Evolutionary conservation across 2,888 invertebrate genomes (phyloP).

Genomic region (Petrolisthes manimaculis): DNA sequence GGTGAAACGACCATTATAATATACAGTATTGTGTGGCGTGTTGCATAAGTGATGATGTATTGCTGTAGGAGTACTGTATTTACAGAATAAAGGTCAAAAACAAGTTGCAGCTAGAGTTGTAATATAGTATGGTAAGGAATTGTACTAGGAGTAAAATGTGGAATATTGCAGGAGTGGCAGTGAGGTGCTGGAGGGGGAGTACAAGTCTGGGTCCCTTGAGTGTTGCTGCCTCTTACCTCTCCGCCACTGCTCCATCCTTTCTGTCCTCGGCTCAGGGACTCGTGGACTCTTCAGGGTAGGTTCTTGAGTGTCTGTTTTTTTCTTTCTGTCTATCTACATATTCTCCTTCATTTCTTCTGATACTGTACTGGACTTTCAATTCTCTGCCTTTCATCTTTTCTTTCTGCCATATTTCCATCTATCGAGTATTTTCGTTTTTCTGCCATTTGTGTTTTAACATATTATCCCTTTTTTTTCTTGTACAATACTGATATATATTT

Average conservation of each 20-base stretch:
- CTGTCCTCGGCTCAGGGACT: conserved; percentile 72
- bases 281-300: conserved; percentile 51
- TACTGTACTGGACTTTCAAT: background rate
- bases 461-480: background rate
- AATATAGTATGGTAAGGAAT: too few species aligned
- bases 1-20: too few species aligned
- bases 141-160: too few species aligned
- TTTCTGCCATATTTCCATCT: background rate
- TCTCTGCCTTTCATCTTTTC: background rate
- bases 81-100: too few species aligned
- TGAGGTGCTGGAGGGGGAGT: conserved; percentile 11
- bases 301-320: background rate
- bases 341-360: background rate
- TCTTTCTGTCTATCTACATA: background rate
- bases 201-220: conserved; percentile 75
- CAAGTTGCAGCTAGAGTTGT: too few species aligned
- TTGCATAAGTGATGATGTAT: too few species aligned
- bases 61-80: too few species aligned
- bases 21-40: too few species aligned
- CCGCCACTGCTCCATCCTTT: conserved; percentile 77
- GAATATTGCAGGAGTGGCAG: background rate
- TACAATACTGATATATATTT: too few species aligned
- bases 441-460: background rate
- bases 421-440: background rate
- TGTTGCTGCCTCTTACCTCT: conserved; percentile 80